Conservation (phyloP, 1,140 invertebrate genomes). For the Spodoptera frugiperda region DNA sequence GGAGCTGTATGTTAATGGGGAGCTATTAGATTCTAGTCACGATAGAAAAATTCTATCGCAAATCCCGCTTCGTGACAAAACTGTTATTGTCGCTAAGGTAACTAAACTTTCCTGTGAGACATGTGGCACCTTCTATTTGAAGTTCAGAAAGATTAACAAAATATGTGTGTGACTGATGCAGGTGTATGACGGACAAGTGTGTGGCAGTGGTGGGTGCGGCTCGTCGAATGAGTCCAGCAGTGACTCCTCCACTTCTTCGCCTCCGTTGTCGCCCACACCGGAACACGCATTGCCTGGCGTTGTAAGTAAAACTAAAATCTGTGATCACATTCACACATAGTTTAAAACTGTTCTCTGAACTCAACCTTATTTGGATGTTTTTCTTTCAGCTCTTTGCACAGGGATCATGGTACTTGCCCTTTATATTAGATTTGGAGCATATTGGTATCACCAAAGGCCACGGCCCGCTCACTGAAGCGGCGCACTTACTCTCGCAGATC, state of each 20-base stretch:
- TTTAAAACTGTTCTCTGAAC: no score
- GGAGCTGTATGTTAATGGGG: conserved; percentile 96
- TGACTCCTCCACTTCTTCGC: conserved; percentile 95
- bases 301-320: conserved; percentile 86
- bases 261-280: conserved; percentile 93
- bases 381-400: conserved; percentile 88
- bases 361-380: conserved; percentile 24
- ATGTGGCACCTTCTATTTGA: not conserved
- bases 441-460: conserved; percentile 94
- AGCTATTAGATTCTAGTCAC: conserved; percentile 94
- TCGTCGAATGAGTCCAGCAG: conserved; percentile 91
- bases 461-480: conserved; percentile 93
- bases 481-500: conserved; percentile 94
- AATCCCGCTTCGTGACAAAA: conserved; percentile 96
- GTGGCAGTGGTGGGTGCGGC: conserved; percentile 79
- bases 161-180: conserved; percentile 35
- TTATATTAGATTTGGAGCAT: conserved; percentile 96
- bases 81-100: conserved; percentile 95
- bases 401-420: conserved; percentile 93
- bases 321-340: not conserved
- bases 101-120: not conserved
- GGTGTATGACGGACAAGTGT: conserved; percentile 81
- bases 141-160: not conserved
- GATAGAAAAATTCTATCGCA: conserved; percentile 96
- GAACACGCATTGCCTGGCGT: conserved; percentile 97